phyloP scores from a whole-genome alignment of 2,113 vertebrate species.

The Aegithalos caudatus region DNA sequence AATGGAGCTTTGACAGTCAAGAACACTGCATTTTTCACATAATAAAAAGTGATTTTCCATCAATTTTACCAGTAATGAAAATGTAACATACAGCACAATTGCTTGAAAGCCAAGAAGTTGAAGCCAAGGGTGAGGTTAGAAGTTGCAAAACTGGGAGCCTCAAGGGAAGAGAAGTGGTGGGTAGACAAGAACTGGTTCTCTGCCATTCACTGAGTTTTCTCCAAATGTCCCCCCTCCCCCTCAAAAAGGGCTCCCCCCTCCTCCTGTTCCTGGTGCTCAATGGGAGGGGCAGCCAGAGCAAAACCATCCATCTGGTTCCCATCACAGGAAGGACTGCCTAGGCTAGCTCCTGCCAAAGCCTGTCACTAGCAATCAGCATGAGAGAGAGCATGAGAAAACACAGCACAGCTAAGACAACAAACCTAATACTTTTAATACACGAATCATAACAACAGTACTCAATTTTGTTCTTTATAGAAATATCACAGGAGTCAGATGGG shows the following conservation, averaged over 20 bases:
- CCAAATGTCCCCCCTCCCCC: background rate
- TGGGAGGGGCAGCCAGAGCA: background rate
- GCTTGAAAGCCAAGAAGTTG: background rate
- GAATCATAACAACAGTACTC: slow-evolving; percentile 12
- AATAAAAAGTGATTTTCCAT: slow-evolving; percentile 61
- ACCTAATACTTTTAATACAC: slow-evolving; percentile 20
- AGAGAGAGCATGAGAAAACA: slow-evolving; percentile 8
- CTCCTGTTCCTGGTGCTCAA: background rate
- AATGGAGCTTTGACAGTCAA: slow-evolving; percentile 50
- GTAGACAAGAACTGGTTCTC: background rate
- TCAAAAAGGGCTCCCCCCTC: background rate
- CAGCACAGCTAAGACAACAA: slow-evolving; percentile 44
- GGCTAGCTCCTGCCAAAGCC: slow-evolving; percentile 27
- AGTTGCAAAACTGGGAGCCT: background rate
- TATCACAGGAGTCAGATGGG: background rate
- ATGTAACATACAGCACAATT: background rate
- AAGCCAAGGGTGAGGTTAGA: slow-evolving; percentile 29
- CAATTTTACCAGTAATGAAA: slow-evolving; percentile 41
- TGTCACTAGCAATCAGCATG: slow-evolving; percentile 21
- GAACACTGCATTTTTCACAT: slow-evolving; percentile 49
- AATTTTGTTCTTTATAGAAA: background rate
- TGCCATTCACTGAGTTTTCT: background rate
- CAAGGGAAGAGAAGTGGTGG: background rate
- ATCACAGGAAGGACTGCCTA: slow-evolving; percentile 1
- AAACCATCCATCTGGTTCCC: slow-evolving; percentile 46